phyloP scores from a whole-genome alignment of 2,113 vertebrate species.

The Chamaea fasciata region DNA sequence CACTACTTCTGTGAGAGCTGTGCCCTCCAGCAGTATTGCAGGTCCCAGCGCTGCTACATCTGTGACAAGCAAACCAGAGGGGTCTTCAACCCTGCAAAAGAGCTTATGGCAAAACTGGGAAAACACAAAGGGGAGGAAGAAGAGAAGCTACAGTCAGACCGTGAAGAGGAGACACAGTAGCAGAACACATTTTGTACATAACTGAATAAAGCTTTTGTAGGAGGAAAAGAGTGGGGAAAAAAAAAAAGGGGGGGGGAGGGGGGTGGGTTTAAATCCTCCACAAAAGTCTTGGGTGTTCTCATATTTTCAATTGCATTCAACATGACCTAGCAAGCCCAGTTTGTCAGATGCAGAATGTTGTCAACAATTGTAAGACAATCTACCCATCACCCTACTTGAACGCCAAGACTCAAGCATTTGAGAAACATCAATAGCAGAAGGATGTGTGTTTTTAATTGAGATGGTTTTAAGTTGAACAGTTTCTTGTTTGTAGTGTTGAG shows the following conservation, averaged over 20 bases:
- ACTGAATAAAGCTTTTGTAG: slow-evolving; percentile 43
- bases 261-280: too few species aligned
- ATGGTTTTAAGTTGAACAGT: background rate
- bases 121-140: slow-evolving; percentile 72
- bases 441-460: background rate
- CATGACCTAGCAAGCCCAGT: background rate
- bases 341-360: background rate
- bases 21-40: slow-evolving; percentile 90
- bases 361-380: background rate
- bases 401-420: background rate
- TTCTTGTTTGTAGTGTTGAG: background rate
- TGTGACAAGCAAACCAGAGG: slow-evolving; percentile 94
- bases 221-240: background rate
- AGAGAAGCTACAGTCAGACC: slow-evolving; percentile 67
- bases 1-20: slow-evolving; percentile 95
- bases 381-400: background rate
- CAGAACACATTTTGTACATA: background rate
- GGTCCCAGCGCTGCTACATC: slow-evolving; percentile 89
- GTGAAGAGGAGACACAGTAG: slow-evolving; percentile 64
- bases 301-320: background rate
- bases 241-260: accelerated
- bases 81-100: slow-evolving; percentile 95
- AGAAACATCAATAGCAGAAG: background rate
- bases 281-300: background rate
- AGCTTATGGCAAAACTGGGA: slow-evolving; percentile 87